Conservation (phyloP, 2,113 vertebrate species). For the Aptenodytes forsteri region DNA sequence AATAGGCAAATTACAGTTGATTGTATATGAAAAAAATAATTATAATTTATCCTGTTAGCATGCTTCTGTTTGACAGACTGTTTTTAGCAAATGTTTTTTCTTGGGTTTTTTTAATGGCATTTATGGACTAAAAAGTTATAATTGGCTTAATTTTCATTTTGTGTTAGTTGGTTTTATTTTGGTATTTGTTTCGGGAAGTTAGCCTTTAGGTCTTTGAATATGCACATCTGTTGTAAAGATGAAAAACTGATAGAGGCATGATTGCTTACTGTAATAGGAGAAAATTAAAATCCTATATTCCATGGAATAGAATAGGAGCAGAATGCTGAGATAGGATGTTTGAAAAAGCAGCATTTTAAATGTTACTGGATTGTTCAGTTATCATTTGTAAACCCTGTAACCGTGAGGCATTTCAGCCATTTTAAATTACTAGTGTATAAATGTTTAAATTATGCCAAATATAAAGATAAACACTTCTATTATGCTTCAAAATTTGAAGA, state of each 20-base stretch:
- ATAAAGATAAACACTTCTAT: slow-evolving; percentile 62
- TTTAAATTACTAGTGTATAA: slow-evolving; percentile 50
- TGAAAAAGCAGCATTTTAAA: background rate
- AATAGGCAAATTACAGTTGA: background rate
- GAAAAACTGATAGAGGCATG: background rate
- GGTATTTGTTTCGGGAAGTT: background rate
- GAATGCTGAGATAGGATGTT: slow-evolving; percentile 10
- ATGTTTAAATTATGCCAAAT: slow-evolving; percentile 63
- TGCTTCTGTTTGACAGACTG: background rate
- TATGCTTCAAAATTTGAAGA: slow-evolving; percentile 54
- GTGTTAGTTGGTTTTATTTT: background rate
- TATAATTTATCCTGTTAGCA: background rate
- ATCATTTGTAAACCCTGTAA: slow-evolving; percentile 4
- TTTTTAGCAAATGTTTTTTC: background rate
- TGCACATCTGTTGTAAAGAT: slow-evolving; percentile 33
- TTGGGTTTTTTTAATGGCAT: background rate
- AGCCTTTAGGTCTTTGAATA: background rate
- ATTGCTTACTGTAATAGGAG: slow-evolving; percentile 25
- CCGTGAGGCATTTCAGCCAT: slow-evolving; percentile 23
- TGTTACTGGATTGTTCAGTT: slow-evolving; percentile 4
- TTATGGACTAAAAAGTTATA: background rate
- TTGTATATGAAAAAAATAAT: rapidly evolving
- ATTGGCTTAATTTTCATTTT: background rate
- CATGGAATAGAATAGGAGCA: background rate
- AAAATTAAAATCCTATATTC: slow-evolving; percentile 26